Base-by-base conservation (phyloP, 2,888 invertebrate genomes). In the Euphydryas editha region DNA sequence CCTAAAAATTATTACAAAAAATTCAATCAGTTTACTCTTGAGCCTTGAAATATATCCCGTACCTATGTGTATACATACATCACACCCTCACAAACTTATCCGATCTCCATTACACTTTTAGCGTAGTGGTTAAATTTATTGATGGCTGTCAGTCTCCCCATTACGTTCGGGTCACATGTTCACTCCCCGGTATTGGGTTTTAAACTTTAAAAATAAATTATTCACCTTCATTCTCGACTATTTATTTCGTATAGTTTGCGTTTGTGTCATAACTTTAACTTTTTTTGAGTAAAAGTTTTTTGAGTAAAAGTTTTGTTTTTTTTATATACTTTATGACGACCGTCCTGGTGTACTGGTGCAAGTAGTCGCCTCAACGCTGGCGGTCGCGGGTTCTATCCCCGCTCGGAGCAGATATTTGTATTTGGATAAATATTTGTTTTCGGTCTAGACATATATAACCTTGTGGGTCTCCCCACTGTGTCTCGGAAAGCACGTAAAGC, bases 91-190 rank as follows among this genome's bases (percentile, higher is more conserved):
- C 46, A 7, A 65, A 49, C 56, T 57, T 61, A 61, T 61, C 20
- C 30, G 18, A 57, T 36, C 39, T 30, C 56, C 47, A 65, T 65
- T 57, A 65, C 60, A 57, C 46, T 54, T 18, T 64, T 55, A 44
- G 59, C 54, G 54, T 39, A 64, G 59, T 59, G 51, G 59, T 64
- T 64, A 46, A 60, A 61, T 60, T 65, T 65, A 65, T 60, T 61
- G 56, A 65, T 30, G 57, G 36, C 49, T 54, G 54, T 54, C 36
- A 21, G 7, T 54, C 54, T n/a, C n/a, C 1, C 30, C 17, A 30
- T 60, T 39, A 49, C 17, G 37, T 44, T 24, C 44, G 44, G 51
- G 20, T 60, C 46, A 36, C 51, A n/a, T 20, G 49, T 18, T 36
- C 18, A 8, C 46, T 21, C 37, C 20, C 8, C 24, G 18, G 21